Conservation (phyloP, 2,113 vertebrate genomes). For the Tonatia bakeri region DNA sequence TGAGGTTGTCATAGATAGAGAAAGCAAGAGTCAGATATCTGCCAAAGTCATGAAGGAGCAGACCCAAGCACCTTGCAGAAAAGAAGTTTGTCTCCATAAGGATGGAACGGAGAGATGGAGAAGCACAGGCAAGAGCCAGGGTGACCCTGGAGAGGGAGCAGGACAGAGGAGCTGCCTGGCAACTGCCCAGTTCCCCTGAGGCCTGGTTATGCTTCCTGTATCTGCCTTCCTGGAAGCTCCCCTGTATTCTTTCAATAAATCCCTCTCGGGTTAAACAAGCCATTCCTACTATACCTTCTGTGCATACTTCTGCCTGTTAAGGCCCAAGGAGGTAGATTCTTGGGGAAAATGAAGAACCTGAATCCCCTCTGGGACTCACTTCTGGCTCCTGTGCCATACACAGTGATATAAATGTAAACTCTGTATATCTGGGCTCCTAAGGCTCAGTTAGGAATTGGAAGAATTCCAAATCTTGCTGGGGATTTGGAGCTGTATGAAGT, state of each 20-base stretch:
- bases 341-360: not conserved
- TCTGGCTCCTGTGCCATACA: not conserved
- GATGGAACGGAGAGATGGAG: not conserved
- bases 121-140: not conserved
- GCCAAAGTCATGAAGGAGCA: not conserved
- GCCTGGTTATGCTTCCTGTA: not conserved
- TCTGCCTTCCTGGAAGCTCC: not conserved
- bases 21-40: constrained; percentile 22
- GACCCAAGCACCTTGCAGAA: not conserved
- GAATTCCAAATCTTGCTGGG: not conserved
- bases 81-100: not conserved
- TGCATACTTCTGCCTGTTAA: not conserved
- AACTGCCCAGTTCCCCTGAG: not conserved
- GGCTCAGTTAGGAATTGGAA: not conserved
- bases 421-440: not conserved
- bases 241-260: not conserved
- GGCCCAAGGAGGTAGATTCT: not conserved
- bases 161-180: not conserved
- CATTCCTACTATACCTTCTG: not conserved
- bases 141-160: not conserved
- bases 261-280: not conserved
- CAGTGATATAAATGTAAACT: not conserved
- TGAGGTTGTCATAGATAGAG: constrained; percentile 28
- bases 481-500: not conserved
- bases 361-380: not conserved